A percentile compares a stretch with the other conserved stretches of the same genome.
phyloP scores from a whole-genome alignment of 35 echinoderm and acorn worm genomes.

The Hemicentrotus pulcherrimus region DNA sequence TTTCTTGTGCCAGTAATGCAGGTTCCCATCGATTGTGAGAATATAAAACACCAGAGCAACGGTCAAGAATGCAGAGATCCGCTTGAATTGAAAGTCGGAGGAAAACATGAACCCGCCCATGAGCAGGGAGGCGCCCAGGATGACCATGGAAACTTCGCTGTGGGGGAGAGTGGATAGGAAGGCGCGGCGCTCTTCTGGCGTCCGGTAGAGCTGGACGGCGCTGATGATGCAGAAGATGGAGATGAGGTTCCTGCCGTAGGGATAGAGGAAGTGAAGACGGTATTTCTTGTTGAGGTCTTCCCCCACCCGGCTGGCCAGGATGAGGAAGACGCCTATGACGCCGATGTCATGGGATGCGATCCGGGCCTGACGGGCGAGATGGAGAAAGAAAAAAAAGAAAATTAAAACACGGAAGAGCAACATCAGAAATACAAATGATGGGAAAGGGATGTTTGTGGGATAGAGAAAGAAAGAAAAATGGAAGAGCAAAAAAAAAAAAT shows the following conservation, averaged over 20 bases:
- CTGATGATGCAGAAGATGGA: slow-evolving; percentile 63
- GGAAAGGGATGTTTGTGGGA: not conserved
- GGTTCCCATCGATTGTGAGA: slow-evolving; percentile 55
- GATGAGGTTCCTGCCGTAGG: slow-evolving; percentile 58
- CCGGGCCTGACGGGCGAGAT: slow-evolving; percentile 55
- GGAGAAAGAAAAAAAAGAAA: not conserved
- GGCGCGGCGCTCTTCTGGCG: slow-evolving; percentile 65
- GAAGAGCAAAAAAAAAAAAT: slow-evolving; percentile 39
- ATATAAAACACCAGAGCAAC: slow-evolving; percentile 45
- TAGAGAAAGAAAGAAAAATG: not conserved
- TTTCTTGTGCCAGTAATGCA: slow-evolving; percentile 68
- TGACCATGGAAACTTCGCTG: slow-evolving; percentile 31
- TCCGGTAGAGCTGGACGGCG: slow-evolving; percentile 63
- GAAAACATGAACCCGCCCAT: slow-evolving; percentile 62
- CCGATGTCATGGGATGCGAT: slow-evolving; percentile 72
- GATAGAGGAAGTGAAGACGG: slow-evolving; percentile 64
- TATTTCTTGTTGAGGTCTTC: slow-evolving; percentile 67
- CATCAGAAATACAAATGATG: not conserved
- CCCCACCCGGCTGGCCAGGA: slow-evolving; percentile 68
- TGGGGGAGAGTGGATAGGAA: slow-evolving; percentile 50
- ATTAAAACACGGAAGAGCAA: not conserved
- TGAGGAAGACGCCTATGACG: slow-evolving; percentile 72
- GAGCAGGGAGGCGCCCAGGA: slow-evolving; percentile 43
- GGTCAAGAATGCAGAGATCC: slow-evolving; percentile 24
- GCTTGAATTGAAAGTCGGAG: slow-evolving; percentile 57